Conservation (phyloP, 2,113 vertebrate genomes). For the Casuarius casuarius region DNA sequence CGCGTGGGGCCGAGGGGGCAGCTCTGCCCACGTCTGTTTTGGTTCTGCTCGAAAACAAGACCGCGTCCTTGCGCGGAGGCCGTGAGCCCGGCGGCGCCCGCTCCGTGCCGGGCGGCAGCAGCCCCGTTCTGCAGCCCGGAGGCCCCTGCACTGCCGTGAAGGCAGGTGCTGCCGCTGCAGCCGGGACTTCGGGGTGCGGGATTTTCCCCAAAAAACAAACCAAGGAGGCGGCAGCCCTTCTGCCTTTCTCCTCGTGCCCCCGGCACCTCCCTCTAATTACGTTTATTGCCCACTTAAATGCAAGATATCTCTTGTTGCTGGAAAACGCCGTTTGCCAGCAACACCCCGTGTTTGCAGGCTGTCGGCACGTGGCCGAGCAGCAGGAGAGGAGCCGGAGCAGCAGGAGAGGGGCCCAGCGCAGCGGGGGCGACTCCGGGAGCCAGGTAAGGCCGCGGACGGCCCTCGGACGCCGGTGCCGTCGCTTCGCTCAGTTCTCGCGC, state of each 20-base stretch:
- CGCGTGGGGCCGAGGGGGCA: neutral
- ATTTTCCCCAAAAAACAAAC: neutral
- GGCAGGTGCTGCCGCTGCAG: neutral
- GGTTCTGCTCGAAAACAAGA: neutral
- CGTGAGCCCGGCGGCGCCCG: neutral
- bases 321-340: neutral
- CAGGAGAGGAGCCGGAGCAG: neutral
- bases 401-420: neutral
- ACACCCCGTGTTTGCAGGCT: no score
- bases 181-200: neutral
- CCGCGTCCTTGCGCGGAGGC: slow-evolving; percentile 39
- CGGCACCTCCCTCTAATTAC: accelerated
- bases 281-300: accelerated
- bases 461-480: no score
- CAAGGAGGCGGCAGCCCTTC: neutral
- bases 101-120: neutral
- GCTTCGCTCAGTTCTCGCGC: no score
- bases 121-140: neutral
- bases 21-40: neutral
- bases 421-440: accelerated
- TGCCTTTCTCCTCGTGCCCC: neutral
- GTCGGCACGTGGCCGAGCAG: accelerated
- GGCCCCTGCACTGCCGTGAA: neutral
- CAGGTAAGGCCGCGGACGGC: neutral
- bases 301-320: neutral